Evolutionary conservation across 1,140 invertebrate species (phyloP), one percentile per base, ranked within the genome.

Genomic region (Atopsyche davidsoni): DNA sequence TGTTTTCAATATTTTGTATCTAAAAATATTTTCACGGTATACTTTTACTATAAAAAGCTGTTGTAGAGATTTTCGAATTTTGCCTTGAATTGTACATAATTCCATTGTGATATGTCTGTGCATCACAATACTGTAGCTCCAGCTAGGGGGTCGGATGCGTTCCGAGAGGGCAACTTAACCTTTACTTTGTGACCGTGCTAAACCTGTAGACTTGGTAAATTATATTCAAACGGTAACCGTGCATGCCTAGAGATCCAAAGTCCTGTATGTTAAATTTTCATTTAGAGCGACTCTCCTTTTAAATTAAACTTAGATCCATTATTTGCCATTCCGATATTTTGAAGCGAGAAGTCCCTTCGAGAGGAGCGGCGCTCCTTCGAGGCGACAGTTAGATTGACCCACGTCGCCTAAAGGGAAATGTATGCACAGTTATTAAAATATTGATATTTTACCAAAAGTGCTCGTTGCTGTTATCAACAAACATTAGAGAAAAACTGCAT

Each of bases 391-490:
- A 7, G 13, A 21, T 42, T 4, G 9, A 24, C 11, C 21, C 21
- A 24, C 7, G 7, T 42, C 7, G 6, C 13, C n/a, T 43, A 18
- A 46, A 31, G 39, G 38, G 17, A 52, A 49, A 52, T 51, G 22
- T 46, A 55, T 56, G 55, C 51, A 53, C 53, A 59, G 50, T 53
- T 52, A 52, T 46, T 54, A 55, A 49, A 55, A 42, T 59, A 53
- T 49, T 53, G 50, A 55, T 53, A 56, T 77, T 76, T 76, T 75
- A 78, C 76, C 75, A 75, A 76, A 78, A 78, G 76, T 78, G 76
- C 76, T 78, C 75, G 77, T 75, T 72, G 75, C 75, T 77, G 72
- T 76, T 73, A 64, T 59, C 53, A 61, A 71, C 70, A 65, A 70
- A 71, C 71, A 70, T 72, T 74, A 72, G 69, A 67, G 65, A 70